Evolutionary conservation across 2,113 vertebrate species (phyloP).

Genomic region (Parotia lawesii): DNA sequence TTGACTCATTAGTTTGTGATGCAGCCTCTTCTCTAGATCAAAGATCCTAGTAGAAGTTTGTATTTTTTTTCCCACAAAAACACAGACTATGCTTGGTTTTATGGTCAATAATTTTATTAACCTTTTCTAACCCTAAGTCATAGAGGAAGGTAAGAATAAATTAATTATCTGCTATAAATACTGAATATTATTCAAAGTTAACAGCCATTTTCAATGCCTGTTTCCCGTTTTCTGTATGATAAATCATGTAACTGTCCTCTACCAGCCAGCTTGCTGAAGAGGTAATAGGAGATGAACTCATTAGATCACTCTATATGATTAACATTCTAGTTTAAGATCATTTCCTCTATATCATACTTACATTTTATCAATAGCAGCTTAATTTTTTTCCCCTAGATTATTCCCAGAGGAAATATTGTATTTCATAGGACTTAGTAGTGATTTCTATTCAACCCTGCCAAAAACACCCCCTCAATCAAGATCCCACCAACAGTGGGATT

Average conservation of each 20-base stretch:
- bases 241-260: background rate
- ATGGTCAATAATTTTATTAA: background rate
- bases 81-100: background rate
- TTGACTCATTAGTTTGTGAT: background rate
- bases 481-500: background rate
- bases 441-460: background rate
- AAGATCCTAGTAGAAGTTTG: background rate
- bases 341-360: background rate
- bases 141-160: background rate
- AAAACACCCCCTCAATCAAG: background rate
- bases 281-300: background rate
- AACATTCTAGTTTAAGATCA: background rate
- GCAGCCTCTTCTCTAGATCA: background rate
- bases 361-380: background rate
- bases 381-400: background rate
- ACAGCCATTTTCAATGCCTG: background rate
- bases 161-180: background rate
- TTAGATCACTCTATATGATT: background rate
- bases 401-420: background rate
- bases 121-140: background rate
- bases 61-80: background rate
- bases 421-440: background rate
- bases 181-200: background rate
- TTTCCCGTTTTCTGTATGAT: background rate
- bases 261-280: background rate